Evolutionary conservation across 2,113 vertebrate species (phyloP).

Genomic region (Chaetura pelagica): DNA sequence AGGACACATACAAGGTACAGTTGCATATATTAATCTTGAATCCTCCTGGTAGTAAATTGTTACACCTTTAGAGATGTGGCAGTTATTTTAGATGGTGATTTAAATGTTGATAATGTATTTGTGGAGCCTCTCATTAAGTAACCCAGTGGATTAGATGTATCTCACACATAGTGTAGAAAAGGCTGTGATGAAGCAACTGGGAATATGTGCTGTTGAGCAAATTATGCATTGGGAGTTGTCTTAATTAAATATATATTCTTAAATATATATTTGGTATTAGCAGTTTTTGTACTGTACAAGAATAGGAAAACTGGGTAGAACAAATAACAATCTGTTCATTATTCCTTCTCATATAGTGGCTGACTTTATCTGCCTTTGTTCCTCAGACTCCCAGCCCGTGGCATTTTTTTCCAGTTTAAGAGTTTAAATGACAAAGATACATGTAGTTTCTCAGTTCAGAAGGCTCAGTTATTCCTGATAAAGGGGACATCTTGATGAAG

Average conservation of each 20-base stretch:
- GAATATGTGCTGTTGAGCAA: not conserved
- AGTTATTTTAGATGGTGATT: not conserved
- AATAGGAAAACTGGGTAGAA: not conserved
- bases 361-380: not conserved
- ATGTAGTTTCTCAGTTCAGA: not conserved
- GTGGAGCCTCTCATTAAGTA: fast-evolving
- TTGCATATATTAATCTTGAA: not conserved
- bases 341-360: not conserved
- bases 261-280: not conserved
- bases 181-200: not conserved
- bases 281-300: not conserved
- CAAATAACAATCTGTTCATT: not conserved
- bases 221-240: not conserved
- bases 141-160: not conserved
- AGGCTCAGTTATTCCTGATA: not conserved
- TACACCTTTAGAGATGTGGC: not conserved
- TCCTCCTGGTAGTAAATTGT: not conserved
- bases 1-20: not conserved
- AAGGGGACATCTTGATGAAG: not conserved
- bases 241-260: not conserved
- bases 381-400: not conserved
- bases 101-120: not conserved
- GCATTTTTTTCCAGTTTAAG: not conserved
- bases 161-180: not conserved
- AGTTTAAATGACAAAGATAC: not conserved